A percentile compares a stretch with the other conserved stretches of the same genome.
phyloP scores from a whole-genome alignment of 1,140 invertebrate genomes.

The Drosophila suzukii region DNA sequence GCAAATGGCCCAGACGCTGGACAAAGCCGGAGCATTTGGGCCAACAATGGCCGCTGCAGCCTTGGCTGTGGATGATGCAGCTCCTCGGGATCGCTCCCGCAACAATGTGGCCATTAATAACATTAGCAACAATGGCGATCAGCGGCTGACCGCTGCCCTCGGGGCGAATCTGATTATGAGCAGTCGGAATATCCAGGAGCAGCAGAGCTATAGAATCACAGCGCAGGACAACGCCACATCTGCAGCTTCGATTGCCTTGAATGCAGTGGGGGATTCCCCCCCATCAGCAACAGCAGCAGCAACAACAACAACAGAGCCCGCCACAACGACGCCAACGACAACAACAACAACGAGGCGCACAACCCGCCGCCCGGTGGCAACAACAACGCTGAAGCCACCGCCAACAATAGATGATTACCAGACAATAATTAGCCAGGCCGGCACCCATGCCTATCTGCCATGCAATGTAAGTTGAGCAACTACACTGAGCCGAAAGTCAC shows the following conservation, averaged over 20 bases:
- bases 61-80: slow-evolving; percentile 25
- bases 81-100: slow-evolving; percentile 22
- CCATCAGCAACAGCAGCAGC: slow-evolving; percentile 10
- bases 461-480: slow-evolving; percentile 88
- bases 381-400: slow-evolving; percentile 74
- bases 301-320: slow-evolving; percentile 20
- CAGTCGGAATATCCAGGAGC: slow-evolving; percentile 69
- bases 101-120: slow-evolving; percentile 72
- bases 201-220: slow-evolving; percentile 67
- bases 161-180: slow-evolving; percentile 78
- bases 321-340: slow-evolving; percentile 25
- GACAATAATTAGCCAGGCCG: slow-evolving; percentile 94
- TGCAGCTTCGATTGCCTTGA: slow-evolving; percentile 3
- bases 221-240: slow-evolving; percentile 43
- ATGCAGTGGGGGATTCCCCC: slow-evolving; percentile 3
- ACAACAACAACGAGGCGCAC: slow-evolving; percentile 53
- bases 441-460: slow-evolving; percentile 93
- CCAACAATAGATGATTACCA: slow-evolving; percentile 83
- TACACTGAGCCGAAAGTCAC: not conserved
- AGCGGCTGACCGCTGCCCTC: slow-evolving; percentile 46
- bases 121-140: slow-evolving; percentile 69
- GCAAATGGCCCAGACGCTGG: slow-evolving; percentile 62
- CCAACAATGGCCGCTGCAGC: slow-evolving; percentile 40
- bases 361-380: slow-evolving; percentile 63
- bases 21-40: slow-evolving; percentile 33